These are phyloP conservation scores for Trichogramma evanescens DNA, from an alignment of 2,888 invertebrate species.

Conservation along the genomic window DNA sequence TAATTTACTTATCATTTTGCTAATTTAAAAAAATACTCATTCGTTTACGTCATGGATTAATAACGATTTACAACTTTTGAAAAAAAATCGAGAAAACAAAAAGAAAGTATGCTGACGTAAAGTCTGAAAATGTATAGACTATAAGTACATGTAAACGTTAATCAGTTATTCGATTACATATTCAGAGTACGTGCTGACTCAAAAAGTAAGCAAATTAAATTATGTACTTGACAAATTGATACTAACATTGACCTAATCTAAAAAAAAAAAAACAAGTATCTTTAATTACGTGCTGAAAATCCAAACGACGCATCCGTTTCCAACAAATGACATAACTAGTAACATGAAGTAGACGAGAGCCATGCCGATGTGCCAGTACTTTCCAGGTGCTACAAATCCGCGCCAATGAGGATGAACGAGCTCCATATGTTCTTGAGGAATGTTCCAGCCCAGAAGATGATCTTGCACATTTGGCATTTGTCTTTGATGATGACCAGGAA, in stretches of 20 bases:
- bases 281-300: constrained; percentile 64
- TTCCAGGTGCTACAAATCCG: constrained; percentile 59
- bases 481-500: constrained; percentile 20
- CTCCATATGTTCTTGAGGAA: constrained; percentile 57
- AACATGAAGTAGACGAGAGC: constrained; percentile 61
- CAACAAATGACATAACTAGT: constrained; percentile 56
- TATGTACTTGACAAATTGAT: no score
- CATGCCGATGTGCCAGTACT: constrained; percentile 60
- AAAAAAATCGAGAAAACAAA: no score
- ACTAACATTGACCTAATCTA: no score
- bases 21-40: no score
- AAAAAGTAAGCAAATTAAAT: no score
- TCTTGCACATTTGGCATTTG: constrained; percentile 40
- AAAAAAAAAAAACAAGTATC: not conserved
- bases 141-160: not conserved
- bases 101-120: no score
- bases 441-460: constrained; percentile 60
- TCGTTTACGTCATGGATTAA: no score
- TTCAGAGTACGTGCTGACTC: no score
- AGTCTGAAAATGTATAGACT: no score
- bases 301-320: constrained; percentile 69
- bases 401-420: constrained; percentile 67
- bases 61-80: no score
- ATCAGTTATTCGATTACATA: not conserved
- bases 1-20: no score